Base-by-base conservation (phyloP, 1,140 invertebrate species). In the Solen grandis region DNA sequence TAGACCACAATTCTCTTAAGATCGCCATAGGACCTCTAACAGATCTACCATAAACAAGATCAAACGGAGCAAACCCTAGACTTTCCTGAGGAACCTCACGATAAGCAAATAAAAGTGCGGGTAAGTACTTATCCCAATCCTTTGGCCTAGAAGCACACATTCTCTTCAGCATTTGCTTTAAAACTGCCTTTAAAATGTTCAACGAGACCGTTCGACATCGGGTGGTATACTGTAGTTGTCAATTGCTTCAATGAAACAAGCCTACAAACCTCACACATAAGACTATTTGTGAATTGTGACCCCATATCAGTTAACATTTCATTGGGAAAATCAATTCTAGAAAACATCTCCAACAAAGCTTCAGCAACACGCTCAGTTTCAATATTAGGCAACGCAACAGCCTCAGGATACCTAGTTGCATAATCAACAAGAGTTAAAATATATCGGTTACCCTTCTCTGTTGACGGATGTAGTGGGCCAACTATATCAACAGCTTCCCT, bases 311-410 rank as follows among this genome's bases (percentile, higher is more conserved):
- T 38, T 29, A 79, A 35, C 19, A 72, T 59, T 52, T 84, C 87
- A 41, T 88, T 52, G 14, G 92, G 92, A 62, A 92, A 80, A 27
- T 91, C 93, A 75, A 91, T 86, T 41, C 84, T 82, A 8, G 84
- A 78, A 86, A 93, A 92, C 5, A 91, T 41, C 29, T 59, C 35
- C 33, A 73, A 13, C 36, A 81, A 62, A 19, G 66, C 69, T 50
- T 81, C 68, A 22, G 78, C 57, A 14, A 81, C 78, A 4, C 41
- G 16, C 25, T 63, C 57, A 3, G 70, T 63, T 41, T 73, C 70
- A 22, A 81, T 81, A 8, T 62, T 35, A 10, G 33, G 31, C 22
- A 81, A 36, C 10, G 78, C 69, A 29, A 75, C 70, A 36, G 70
- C 70, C 29, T 79, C 76, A 2, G 78, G 78, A 52, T 74, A 81